These are phyloP conservation scores for Drosophila ficusphila DNA, from an alignment of 1,140 invertebrate species.

Conservation along the genomic window DNA sequence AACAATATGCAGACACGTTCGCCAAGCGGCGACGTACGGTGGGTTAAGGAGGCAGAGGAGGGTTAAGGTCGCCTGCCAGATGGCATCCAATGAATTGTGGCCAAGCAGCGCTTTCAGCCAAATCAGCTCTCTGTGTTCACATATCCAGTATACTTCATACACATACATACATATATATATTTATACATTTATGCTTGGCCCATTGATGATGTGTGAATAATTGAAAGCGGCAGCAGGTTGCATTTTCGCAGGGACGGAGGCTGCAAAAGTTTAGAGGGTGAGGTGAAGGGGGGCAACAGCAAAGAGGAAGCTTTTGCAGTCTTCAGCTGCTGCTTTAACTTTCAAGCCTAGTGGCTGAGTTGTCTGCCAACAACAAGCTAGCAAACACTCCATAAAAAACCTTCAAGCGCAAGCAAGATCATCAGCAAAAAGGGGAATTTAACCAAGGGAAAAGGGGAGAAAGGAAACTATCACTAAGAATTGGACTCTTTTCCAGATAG, in stretches of 20 bases:
- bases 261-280: not conserved
- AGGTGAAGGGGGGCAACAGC: not conserved
- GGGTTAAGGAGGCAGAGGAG: not conserved
- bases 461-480: conserved; percentile 19
- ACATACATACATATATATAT: not conserved
- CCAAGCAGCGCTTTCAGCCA: conserved; percentile 1
- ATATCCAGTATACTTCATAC: not conserved
- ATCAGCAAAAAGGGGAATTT: conserved; percentile 12
- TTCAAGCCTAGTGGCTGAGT: conserved; percentile 64
- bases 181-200: not conserved
- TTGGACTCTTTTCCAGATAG: conserved; percentile 8
- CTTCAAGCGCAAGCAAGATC: conserved; percentile 44
- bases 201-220: conserved; percentile 75
- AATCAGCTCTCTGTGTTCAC: not conserved
- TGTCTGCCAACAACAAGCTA: conserved; percentile 77
- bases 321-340: conserved; percentile 18
- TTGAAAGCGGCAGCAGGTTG: conserved; percentile 64
- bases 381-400: conserved; percentile 63
- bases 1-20: conserved; percentile 68
- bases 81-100: conserved; percentile 14
- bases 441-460: not conserved
- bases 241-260: not conserved
- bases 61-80: conserved; percentile 13
- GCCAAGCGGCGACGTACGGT: not conserved
- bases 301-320: conserved; percentile 1